A percentile compares a stretch with the other conserved stretches of the same genome.
Evolutionary conservation across 2,797 vertebrate genomes (phyloP).

Genomic region (Diplodus sargus): DNA sequence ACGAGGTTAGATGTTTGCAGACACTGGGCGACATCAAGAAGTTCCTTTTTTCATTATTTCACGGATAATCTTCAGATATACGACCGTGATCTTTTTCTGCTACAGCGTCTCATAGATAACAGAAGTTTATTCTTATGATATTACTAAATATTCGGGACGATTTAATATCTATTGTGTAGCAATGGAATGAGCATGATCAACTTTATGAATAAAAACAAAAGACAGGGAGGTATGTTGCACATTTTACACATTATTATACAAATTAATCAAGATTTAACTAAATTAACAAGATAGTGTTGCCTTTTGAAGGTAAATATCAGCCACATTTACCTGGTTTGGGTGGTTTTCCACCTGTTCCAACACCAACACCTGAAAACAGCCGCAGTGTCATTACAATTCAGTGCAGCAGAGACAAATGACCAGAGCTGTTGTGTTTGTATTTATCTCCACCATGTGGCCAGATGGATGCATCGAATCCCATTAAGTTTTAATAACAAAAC

Average conservation of each 20-base stretch:
- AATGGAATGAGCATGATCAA: background rate
- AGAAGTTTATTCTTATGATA: background rate
- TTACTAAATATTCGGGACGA: background rate
- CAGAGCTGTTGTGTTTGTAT: slow-evolving; percentile 13
- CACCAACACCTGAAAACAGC: slow-evolving; percentile 66
- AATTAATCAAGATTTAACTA: background rate
- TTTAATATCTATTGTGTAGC: background rate
- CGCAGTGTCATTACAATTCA: background rate
- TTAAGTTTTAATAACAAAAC: slow-evolving; percentile 2
- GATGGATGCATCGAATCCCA: background rate
- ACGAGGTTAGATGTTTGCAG: no score
- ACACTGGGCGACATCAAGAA: no score
- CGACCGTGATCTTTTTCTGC: background rate
- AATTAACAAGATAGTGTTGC: background rate
- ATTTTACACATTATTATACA: background rate
- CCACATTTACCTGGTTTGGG: slow-evolving; percentile 77
- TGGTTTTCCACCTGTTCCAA: slow-evolving; percentile 67
- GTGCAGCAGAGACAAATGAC: background rate
- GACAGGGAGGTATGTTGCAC: background rate
- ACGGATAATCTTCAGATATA: background rate
- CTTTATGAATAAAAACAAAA: background rate
- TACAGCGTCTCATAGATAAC: background rate
- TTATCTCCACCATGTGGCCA: slow-evolving; percentile 70
- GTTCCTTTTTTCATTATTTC: background rate
- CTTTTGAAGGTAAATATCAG: background rate